Conservation (phyloP, 1,140 invertebrate species). For the Temnothorax nylanderi region DNA sequence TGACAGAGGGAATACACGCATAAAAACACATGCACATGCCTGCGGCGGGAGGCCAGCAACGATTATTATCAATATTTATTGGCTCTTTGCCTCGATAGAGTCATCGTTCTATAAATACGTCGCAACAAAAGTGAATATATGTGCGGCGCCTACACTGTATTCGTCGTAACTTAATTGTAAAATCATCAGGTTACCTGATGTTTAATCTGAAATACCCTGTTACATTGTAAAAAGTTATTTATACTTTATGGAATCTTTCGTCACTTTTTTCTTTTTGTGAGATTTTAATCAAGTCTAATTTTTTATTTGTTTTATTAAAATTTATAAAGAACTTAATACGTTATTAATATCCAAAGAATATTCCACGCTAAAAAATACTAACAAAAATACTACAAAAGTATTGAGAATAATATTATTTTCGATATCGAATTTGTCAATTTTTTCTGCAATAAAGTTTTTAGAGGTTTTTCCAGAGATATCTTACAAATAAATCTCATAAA, state of each 20-base stretch:
- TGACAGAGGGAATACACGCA: not conserved
- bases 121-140: conserved; percentile 41
- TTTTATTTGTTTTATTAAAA: not conserved
- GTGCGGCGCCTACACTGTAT: not conserved
- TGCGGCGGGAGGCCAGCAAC: not conserved
- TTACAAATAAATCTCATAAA: not conserved
- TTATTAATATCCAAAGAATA: not conserved
- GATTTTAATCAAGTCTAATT: not conserved
- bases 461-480: not conserved
- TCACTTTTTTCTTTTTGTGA: not conserved
- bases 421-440: not conserved
- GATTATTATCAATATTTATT: conserved; percentile 62
- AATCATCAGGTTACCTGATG: not conserved
- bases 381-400: not conserved
- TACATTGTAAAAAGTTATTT: not conserved
- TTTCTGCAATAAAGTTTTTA: not conserved
- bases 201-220: not conserved
- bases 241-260: not conserved
- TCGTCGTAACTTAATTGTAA: not conserved
- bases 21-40: not conserved
- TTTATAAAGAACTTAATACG: not conserved
- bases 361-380: not conserved
- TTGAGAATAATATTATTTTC: not conserved
- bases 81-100: conserved; percentile 49
- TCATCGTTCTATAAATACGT: conserved; percentile 64